Conservation (phyloP, 2,113 vertebrate species). For the Talpa occidentalis region DNA sequence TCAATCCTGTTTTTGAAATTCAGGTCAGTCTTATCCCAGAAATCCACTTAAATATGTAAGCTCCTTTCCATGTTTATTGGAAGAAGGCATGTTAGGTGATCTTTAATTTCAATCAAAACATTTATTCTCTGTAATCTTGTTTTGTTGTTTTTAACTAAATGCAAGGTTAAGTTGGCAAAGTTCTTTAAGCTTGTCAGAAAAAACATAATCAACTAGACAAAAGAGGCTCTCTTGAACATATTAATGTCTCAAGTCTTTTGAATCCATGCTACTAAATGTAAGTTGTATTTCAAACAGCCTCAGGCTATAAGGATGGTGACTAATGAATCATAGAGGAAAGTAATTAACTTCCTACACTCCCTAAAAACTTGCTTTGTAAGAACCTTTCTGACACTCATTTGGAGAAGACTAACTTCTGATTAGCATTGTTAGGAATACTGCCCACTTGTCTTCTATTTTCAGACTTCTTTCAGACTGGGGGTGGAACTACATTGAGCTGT, state of each 20-base stretch:
- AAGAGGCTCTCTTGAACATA: not conserved
- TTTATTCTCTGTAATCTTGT: not conserved
- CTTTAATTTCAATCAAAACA: constrained; percentile 26
- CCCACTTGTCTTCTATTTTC: constrained; percentile 66
- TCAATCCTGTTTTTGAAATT: not conserved
- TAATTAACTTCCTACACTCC: constrained; percentile 67
- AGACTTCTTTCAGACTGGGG: constrained; percentile 40
- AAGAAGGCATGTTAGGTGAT: not conserved
- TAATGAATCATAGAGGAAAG: constrained; percentile 61
- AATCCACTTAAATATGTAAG: not conserved
- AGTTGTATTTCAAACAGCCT: constrained; percentile 54
- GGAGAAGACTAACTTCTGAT: constrained; percentile 52
- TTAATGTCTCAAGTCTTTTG: not conserved
- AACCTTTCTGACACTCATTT: constrained; percentile 54
- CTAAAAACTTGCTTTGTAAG: constrained; percentile 29
- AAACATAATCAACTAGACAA: constrained; percentile 14
- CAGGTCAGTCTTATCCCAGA: not conserved
- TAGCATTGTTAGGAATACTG: constrained; percentile 58
- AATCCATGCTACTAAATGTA: not conserved
- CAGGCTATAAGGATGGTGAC: constrained; percentile 32
- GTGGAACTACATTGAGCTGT: not conserved
- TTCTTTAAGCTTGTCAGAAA: not conserved
- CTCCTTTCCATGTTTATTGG: constrained; percentile 27
- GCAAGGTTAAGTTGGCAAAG: not conserved
- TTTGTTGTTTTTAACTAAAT: constrained; percentile 10